phyloP scores from a whole-genome alignment of 2,113 vertebrate species.

The Sialia sialis region DNA sequence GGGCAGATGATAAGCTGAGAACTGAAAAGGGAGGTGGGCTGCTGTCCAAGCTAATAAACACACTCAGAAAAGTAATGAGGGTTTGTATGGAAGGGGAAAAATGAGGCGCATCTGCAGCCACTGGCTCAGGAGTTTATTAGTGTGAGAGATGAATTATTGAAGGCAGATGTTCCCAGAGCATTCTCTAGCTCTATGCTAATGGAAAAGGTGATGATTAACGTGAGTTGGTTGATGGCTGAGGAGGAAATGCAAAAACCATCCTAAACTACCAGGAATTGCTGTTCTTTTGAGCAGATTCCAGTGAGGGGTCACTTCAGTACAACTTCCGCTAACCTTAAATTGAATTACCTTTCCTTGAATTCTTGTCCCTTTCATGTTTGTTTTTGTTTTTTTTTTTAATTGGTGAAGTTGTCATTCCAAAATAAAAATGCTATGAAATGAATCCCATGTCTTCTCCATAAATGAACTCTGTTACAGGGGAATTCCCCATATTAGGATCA shows the following conservation, averaged over 20 bases:
- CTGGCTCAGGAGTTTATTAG: neutral
- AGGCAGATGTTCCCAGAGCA: neutral
- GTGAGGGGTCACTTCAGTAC: neutral
- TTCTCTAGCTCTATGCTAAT: neutral
- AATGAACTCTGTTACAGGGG: neutral
- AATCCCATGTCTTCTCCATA: rapidly evolving
- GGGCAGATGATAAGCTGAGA: neutral
- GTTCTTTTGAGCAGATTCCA: neutral
- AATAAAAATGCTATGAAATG: neutral
- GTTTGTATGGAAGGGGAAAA: neutral
- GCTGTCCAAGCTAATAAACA: neutral
- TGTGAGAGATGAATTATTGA: neutral
- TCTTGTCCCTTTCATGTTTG: neutral
- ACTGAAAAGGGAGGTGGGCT: neutral
- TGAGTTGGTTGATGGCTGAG: neutral
- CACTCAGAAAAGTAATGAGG: neutral
- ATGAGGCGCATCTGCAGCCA: neutral
- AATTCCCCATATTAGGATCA: neutral
- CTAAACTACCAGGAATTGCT: neutral
- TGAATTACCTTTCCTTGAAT: neutral
- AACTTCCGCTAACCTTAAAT: neutral
- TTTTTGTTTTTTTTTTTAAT: neutral
- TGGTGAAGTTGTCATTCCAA: neutral
- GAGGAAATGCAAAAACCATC: neutral
- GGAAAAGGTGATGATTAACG: neutral